These are phyloP conservation scores for Pteropus alecto DNA, from an alignment of 2,113 vertebrate genomes.

Conservation along the genomic window DNA sequence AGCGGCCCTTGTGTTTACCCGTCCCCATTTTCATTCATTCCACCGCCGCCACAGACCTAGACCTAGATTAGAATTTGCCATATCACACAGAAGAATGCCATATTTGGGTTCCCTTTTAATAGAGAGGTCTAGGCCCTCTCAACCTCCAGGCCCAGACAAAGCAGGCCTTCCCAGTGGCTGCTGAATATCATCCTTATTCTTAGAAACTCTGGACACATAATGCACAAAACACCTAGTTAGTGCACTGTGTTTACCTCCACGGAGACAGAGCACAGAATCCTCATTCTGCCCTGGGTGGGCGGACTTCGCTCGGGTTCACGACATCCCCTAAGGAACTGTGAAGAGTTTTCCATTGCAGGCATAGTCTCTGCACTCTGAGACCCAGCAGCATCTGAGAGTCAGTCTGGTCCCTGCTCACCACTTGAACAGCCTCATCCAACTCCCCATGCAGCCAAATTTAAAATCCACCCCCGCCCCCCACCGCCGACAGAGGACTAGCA, in stretches of 20 bases:
- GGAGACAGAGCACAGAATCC: neutral
- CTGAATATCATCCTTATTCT: neutral
- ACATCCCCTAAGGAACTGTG: neutral
- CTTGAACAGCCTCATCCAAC: neutral
- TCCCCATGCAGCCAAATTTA: neutral
- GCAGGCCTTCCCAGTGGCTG: too few relatives aligned
- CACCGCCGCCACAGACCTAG: neutral
- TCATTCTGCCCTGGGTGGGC: too few relatives aligned
- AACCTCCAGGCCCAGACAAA: neutral
- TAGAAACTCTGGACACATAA: neutral
- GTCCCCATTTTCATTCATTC: neutral
- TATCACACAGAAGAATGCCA: neutral
- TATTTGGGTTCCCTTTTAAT: neutral
- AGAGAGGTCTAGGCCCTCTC: neutral
- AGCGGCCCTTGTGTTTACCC: too few relatives aligned
- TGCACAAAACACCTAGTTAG: neutral
- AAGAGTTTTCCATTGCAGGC: neutral
- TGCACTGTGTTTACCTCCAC: neutral
- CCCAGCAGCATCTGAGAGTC: neutral
- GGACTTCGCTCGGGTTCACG: neutral
- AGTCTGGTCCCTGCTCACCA: neutral
- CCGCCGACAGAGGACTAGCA: too few relatives aligned
- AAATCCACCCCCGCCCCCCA: neutral
- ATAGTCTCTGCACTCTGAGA: neutral
- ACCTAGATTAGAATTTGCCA: neutral